Percentiles rank a stretch among this genome's conserved stretches.
Conservation (phyloP, 2,888 invertebrate species). For the Spisula solida region DNA sequence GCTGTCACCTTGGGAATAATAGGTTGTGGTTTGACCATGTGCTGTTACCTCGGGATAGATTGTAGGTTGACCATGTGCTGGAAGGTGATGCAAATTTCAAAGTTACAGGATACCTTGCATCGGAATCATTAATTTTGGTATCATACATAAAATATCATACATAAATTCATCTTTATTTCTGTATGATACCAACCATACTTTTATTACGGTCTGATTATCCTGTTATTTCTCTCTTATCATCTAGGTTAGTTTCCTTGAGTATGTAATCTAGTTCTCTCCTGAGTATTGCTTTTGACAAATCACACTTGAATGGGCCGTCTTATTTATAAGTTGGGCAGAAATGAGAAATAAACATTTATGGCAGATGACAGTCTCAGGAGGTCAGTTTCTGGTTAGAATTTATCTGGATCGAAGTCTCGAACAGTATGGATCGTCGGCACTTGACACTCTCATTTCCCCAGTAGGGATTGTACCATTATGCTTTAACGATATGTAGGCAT, state of each 20-base stretch:
- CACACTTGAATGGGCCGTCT: constrained; percentile 37
- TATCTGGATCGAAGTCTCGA: constrained; percentile 10
- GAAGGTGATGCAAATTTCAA: no score
- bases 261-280: not conserved
- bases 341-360: constrained; percentile 47
- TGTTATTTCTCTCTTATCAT: not conserved
- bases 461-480: not conserved
- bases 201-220: not conserved
- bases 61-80: no score
- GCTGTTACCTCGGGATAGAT: no score
- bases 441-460: constrained; percentile 1
- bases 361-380: constrained; percentile 12
- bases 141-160: no score
- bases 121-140: no score
- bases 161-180: no score
- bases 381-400: constrained; percentile 10
- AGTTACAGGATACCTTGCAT: no score
- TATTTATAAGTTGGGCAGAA: constrained; percentile 34
- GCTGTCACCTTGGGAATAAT: no score
- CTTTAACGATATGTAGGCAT: not conserved
- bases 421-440: not conserved
- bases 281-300: constrained; percentile 40
- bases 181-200: no score
- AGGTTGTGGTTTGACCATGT: no score
- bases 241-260: not conserved